Percentiles rank a stretch among this genome's conserved stretches.
Conservation (phyloP, 2,797 vertebrate species). For the Orestias chungarensis region DNA sequence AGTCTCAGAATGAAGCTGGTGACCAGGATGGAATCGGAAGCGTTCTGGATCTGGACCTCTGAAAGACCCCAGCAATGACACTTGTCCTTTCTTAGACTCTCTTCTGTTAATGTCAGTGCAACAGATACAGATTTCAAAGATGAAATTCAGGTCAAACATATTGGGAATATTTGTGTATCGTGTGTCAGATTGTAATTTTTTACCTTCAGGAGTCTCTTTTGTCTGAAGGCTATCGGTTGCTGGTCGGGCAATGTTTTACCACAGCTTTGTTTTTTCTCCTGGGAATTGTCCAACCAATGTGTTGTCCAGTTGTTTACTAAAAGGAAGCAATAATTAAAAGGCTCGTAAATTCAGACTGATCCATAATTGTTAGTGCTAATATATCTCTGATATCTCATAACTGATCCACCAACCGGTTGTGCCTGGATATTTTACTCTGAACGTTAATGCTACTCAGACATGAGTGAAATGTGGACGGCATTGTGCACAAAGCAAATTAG, state of each 20-base stretch:
- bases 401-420: background rate
- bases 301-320: constrained; percentile 35
- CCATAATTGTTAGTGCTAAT: too few relatives aligned
- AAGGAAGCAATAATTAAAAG: background rate
- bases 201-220: constrained; percentile 44
- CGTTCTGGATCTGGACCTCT: constrained; percentile 14
- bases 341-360: background rate
- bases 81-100: constrained; percentile 13
- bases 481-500: background rate
- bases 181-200: constrained; percentile 4
- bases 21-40: constrained; percentile 28
- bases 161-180: background rate
- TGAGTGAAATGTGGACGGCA: background rate
- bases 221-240: constrained; percentile 11
- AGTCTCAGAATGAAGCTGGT: constrained; percentile 40
- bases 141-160: background rate
- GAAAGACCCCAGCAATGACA: background rate
- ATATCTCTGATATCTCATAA: background rate
- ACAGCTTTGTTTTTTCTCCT: background rate
- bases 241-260: constrained; percentile 14
- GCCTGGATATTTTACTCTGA: background rate
- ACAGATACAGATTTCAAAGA: constrained; percentile 13
- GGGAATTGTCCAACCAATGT: constrained; percentile 9
- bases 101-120: constrained; percentile 18
- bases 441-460: background rate